Evolutionary conservation across 1,140 invertebrate species (phyloP).

Genomic region (Tetragonula clypearis): DNA sequence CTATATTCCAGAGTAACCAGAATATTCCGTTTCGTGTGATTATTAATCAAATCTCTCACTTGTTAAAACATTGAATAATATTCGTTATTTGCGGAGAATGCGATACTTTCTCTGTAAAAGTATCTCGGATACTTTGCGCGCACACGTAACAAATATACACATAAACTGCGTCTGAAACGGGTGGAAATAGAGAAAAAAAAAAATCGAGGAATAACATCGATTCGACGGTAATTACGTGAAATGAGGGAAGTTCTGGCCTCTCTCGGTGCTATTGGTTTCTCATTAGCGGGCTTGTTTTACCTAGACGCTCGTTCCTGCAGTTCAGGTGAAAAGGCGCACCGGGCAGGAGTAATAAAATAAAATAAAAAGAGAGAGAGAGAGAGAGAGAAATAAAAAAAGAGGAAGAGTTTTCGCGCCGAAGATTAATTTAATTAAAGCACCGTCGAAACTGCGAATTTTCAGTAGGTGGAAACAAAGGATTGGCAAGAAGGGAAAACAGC

Average conservation of each 20-base stretch:
- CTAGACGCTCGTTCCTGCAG: slow-evolving; percentile 15
- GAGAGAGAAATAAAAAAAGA: background rate
- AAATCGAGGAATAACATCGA: slow-evolving; percentile 8
- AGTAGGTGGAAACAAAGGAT: slow-evolving; percentile 50
- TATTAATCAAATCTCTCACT: background rate
- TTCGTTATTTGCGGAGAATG: too few species aligned
- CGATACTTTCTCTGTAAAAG: too few species aligned
- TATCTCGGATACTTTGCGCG: too few species aligned
- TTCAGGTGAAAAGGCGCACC: slow-evolving; percentile 42
- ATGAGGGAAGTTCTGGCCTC: slow-evolving; percentile 34
- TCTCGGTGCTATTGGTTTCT: slow-evolving; percentile 41
- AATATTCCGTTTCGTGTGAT: background rate
- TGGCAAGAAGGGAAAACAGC: slow-evolving; percentile 56
- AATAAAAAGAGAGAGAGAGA: background rate
- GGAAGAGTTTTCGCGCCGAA: slow-evolving; percentile 37
- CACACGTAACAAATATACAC: background rate
- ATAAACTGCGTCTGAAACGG: background rate
- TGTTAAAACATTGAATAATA: background rate
- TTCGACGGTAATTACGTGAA: slow-evolving; percentile 40
- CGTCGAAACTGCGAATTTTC: slow-evolving; percentile 50
- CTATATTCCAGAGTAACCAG: background rate
- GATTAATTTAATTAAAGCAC: slow-evolving; percentile 65
- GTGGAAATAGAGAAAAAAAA: background rate
- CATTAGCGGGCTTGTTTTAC: slow-evolving; percentile 44
- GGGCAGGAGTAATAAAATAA: background rate